Evolutionary conservation across 37 sponge, comb jelly and placozoan species (phyloP).

Genomic region (Amphimedon queenslandica): DNA sequence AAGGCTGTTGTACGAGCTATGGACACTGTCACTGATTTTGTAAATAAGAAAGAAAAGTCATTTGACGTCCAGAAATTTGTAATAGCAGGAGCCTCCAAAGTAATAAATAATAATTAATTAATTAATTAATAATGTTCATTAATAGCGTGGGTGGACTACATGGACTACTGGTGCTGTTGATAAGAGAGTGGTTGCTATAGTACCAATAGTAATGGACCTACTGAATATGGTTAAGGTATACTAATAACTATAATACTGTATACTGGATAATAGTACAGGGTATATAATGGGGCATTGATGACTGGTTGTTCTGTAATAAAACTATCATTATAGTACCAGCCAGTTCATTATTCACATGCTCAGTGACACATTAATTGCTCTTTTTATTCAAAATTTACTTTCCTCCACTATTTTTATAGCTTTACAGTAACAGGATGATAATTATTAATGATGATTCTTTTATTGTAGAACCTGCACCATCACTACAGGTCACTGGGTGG

Average conservation of each 20-base stretch:
- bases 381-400: too few relatives aligned
- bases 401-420: too few relatives aligned
- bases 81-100: slow-evolving; percentile 89
- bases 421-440: background rate
- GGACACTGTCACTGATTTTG: slow-evolving; percentile 74
- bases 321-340: too few relatives aligned
- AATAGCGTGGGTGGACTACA: slow-evolving; percentile 91
- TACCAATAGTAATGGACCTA: slow-evolving; percentile 82
- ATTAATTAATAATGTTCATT: background rate
- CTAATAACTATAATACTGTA: background rate
- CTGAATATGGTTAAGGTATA: slow-evolving; percentile 62
- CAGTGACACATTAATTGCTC: too few relatives aligned
- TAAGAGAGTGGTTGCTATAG: slow-evolving; percentile 81
- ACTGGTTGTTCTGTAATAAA: too few relatives aligned
- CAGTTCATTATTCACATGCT: too few relatives aligned
- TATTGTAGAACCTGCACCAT: slow-evolving; percentile 77
- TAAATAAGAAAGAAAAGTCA: slow-evolving; percentile 29
- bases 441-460: background rate
- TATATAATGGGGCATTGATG: too few relatives aligned
- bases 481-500: slow-evolving; percentile 72
- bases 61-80: slow-evolving; percentile 66
- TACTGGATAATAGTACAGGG: too few relatives aligned
- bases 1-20: slow-evolving; percentile 81
- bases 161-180: slow-evolving; percentile 90
- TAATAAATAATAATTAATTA: slow-evolving; percentile 6